Percentiles rank a stretch among this genome's conserved stretches.
Conservation (phyloP, 2,888 invertebrate species). For the Diarsia rubi region DNA sequence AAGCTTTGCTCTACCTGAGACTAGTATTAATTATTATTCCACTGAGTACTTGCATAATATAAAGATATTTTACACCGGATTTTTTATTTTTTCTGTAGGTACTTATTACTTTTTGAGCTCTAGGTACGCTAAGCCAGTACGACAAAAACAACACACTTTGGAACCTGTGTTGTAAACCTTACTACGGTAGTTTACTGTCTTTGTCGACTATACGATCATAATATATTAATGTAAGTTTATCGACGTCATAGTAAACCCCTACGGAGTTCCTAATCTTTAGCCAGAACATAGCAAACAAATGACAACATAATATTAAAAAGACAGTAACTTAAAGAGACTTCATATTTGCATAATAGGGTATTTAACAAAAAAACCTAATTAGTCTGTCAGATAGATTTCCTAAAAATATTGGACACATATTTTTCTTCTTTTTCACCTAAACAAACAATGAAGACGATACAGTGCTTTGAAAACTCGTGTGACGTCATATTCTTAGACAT, state of each 20-base stretch:
- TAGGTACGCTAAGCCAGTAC: background rate
- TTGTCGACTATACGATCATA: background rate
- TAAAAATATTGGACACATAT: too few species aligned
- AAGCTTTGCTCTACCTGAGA: conserved; percentile 11
- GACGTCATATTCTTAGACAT: too few species aligned
- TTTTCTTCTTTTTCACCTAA: too few species aligned
- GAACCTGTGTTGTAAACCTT: background rate
- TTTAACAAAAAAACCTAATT: too few species aligned
- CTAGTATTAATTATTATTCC: background rate
- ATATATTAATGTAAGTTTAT: background rate
- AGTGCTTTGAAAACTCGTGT: too few species aligned
- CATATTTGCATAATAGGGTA: background rate
- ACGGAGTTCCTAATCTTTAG: background rate
- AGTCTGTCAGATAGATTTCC: too few species aligned
- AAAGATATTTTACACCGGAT: background rate
- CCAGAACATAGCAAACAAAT: background rate
- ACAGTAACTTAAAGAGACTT: background rate
- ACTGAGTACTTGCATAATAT: background rate
- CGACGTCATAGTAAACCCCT: background rate
- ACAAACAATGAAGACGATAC: too few species aligned
- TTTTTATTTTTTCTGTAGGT: background rate
- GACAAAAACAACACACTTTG: background rate
- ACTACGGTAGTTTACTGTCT: background rate
- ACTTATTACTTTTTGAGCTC: background rate
- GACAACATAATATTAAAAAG: background rate